Evolutionary conservation across 2,888 invertebrate genomes (phyloP).

Genomic region (Scotopteryx bipunctaria): DNA sequence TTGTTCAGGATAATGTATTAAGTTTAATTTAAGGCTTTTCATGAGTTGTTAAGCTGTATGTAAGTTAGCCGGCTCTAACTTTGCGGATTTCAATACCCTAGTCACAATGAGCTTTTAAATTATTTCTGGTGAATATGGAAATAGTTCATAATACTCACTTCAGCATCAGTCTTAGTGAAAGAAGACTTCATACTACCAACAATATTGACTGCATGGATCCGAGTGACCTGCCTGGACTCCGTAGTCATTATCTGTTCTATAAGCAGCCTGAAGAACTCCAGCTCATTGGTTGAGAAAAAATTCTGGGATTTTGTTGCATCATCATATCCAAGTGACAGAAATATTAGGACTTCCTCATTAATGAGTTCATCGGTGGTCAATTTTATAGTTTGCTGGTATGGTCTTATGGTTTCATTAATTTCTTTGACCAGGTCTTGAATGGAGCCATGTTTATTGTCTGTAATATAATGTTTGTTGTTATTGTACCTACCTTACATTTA

Average conservation of each 20-base stretch:
- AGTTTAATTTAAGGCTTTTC: too few species aligned
- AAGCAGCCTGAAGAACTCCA: constrained; percentile 70
- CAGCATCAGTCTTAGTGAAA: constrained; percentile 67
- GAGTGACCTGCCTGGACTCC: constrained; percentile 65
- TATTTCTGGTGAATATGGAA: too few species aligned
- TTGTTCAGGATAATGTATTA: too few species aligned
- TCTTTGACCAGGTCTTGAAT: constrained; percentile 57
- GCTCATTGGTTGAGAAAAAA: constrained; percentile 60
- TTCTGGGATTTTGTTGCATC: constrained; percentile 70
- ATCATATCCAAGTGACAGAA: constrained; percentile 65
- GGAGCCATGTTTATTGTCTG: constrained; percentile 48
- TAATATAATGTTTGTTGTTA: too few species aligned
- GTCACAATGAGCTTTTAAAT: too few species aligned
- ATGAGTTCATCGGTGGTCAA: constrained; percentile 65
- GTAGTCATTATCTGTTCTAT: constrained; percentile 71
- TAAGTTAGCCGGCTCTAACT: too few species aligned
- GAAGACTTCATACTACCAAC: constrained; percentile 62
- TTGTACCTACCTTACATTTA: too few species aligned
- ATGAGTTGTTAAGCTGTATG: too few species aligned
- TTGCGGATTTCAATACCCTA: too few species aligned
- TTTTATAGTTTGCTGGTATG: constrained; percentile 66
- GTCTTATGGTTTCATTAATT: constrained; percentile 64
- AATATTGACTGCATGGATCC: constrained; percentile 67
- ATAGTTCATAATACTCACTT: constrained; percentile 64
- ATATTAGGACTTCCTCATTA: constrained; percentile 64